Evolutionary conservation across 2,888 invertebrate genomes (phyloP).

Genomic region (Ischnus inquisitorius): DNA sequence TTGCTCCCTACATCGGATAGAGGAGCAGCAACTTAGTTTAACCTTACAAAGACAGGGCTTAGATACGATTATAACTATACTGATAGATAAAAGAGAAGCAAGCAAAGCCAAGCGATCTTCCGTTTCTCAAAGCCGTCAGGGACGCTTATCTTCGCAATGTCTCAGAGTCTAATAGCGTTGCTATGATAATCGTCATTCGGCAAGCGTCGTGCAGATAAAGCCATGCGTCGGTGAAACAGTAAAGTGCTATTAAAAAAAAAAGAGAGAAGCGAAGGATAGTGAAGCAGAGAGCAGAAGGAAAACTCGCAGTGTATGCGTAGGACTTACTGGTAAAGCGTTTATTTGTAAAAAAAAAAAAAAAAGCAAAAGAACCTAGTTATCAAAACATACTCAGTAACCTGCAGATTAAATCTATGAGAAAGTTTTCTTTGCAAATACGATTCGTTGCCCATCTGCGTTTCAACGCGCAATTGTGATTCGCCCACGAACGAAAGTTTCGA

Average conservation of each 20-base stretch:
- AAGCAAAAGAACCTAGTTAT: conserved; percentile 51
- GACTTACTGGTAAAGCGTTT: conserved; percentile 67
- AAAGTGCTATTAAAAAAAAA: conserved; percentile 44
- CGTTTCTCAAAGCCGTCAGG: not conserved
- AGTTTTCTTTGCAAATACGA: conserved; percentile 45
- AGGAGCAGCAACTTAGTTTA: conserved; percentile 31
- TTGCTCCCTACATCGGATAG: conserved; percentile 77
- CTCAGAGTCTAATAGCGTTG: not conserved
- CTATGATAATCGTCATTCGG: conserved; percentile 28
- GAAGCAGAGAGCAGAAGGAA: conserved; percentile 55
- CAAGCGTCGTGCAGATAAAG: conserved; percentile 32
- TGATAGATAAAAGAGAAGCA: not conserved
- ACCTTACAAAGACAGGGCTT: conserved; percentile 17
- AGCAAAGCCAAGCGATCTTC: conserved; percentile 7
- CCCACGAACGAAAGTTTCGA: no score
- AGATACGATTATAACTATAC: not conserved
- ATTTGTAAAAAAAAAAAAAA: conserved; percentile 70
- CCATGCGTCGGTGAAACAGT: conserved; percentile 51
- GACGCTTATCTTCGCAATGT: not conserved
- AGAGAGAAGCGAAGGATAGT: conserved; percentile 41
- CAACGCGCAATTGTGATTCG: conserved; percentile 34
- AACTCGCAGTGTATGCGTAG: conserved; percentile 59
- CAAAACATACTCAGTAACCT: conserved; percentile 58
- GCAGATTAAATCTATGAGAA: conserved; percentile 52
- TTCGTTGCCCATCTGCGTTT: conserved; percentile 46